Percentiles rank a stretch among this genome's conserved stretches.
These are phyloP conservation scores for Polypterus bichir DNA, from an alignment of 2,113 vertebrate genomes.

Conservation along the genomic window DNA sequence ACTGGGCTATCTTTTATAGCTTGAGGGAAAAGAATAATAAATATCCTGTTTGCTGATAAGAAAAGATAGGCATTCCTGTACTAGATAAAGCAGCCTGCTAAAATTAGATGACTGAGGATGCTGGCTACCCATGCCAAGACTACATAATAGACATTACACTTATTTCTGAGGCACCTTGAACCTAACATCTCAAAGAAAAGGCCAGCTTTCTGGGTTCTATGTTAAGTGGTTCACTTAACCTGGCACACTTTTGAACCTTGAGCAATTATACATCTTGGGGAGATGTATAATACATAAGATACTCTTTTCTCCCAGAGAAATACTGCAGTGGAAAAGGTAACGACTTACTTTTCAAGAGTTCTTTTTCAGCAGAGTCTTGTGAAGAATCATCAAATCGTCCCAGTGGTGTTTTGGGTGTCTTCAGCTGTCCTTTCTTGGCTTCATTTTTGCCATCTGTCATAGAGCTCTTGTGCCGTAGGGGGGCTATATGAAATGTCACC, in stretches of 20 bases:
- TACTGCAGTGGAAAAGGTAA: background rate
- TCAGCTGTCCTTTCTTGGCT: slow-evolving; percentile 45
- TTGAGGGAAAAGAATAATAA: no score
- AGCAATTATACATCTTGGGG: background rate
- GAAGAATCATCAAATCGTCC: slow-evolving; percentile 73
- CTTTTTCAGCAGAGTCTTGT: slow-evolving; percentile 45
- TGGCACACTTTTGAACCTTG: background rate
- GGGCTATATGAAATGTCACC: slow-evolving; percentile 17
- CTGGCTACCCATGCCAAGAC: no score
- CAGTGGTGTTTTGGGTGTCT: slow-evolving; percentile 71
- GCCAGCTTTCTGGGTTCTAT: background rate
- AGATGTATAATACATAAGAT: background rate
- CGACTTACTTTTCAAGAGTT: slow-evolving; percentile 68
- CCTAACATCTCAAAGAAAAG: no score
- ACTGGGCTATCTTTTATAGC: no score
- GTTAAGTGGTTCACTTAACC: background rate
- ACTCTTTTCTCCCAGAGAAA: background rate
- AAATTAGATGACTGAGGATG: no score
- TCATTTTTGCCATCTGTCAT: slow-evolving; percentile 31
- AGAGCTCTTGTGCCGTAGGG: slow-evolving; percentile 31
- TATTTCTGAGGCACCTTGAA: no score
- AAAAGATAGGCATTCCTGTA: no score
- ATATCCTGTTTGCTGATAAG: no score
- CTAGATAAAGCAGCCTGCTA: no score
- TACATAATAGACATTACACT: no score